These are phyloP conservation scores for Oryzias celebensis DNA, from an alignment of 2,113 vertebrate species.

Conservation along the genomic window DNA sequence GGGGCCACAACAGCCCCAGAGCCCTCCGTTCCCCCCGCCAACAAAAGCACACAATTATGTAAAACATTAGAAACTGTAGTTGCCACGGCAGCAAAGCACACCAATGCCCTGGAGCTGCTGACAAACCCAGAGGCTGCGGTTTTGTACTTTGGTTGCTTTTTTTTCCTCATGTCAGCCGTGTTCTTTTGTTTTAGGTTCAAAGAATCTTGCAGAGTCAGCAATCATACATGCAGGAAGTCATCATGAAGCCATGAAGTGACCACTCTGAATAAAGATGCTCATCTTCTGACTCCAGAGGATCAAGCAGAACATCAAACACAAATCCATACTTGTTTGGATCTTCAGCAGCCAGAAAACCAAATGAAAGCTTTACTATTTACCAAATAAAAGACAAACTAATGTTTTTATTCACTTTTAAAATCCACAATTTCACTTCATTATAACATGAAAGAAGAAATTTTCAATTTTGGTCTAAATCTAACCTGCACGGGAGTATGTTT, in stretches of 20 bases:
- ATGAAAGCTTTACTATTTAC: no score
- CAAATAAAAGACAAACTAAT: no score
- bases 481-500: no score
- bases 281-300: conserved; percentile 13
- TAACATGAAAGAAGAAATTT: no score
- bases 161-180: conserved; percentile 10
- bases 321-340: not conserved
- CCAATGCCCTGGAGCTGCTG: conserved; percentile 22
- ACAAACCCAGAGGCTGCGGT: conserved; percentile 27
- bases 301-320: conserved; percentile 29
- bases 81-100: conserved; percentile 58
- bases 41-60: conserved; percentile 49
- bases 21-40: conserved; percentile 6
- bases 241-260: not conserved
- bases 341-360: no score
- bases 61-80: conserved; percentile 53
- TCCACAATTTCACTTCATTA: no score
- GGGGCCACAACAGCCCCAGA: conserved; percentile 9
- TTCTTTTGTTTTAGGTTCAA: conserved; percentile 5
- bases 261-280: not conserved
- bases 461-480: no score
- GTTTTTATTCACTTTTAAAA: no score
- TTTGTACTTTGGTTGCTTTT: conserved; percentile 5
- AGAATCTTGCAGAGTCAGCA: conserved; percentile 10
- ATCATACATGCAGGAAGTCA: not conserved